Conservation (phyloP, 2,888 invertebrate species). For the Flexamia atlantica region DNA sequence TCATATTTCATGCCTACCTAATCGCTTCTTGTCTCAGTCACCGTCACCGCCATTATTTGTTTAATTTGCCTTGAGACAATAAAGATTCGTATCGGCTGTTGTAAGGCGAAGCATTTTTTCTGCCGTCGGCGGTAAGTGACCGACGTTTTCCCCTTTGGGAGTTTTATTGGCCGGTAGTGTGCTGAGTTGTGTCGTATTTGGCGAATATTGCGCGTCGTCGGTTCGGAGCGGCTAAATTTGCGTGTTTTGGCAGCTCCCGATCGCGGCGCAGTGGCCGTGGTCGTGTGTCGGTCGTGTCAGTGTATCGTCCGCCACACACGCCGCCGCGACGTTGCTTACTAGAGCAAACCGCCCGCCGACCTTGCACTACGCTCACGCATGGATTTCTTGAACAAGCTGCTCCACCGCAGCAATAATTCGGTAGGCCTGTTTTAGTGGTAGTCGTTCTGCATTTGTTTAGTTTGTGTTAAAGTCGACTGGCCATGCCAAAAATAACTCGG, state of each 20-base stretch:
- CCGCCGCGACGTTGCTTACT: slow-evolving; percentile 12
- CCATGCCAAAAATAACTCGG: too few relatives aligned
- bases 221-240: slow-evolving; percentile 12
- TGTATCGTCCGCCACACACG: background rate
- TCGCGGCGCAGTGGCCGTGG: background rate
- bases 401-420: background rate
- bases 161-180: background rate
- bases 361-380: slow-evolving; percentile 13
- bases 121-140: too few relatives aligned
- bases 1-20: too few relatives aligned
- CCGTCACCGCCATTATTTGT: too few relatives aligned
- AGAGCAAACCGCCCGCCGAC: slow-evolving; percentile 1
- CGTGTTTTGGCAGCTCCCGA: slow-evolving; percentile 11
- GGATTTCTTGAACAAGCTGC: slow-evolving; percentile 47
- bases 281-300: background rate
- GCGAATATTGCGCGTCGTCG: slow-evolving; percentile 32
- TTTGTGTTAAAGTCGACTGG: too few relatives aligned
- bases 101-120: too few relatives aligned
- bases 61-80: too few relatives aligned
- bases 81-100: too few relatives aligned
- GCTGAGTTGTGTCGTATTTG: slow-evolving; percentile 17
- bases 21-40: too few relatives aligned
- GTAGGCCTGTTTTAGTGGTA: too few relatives aligned
- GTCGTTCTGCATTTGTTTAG: too few relatives aligned
- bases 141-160: too few relatives aligned